Evolutionary conservation across 2,888 invertebrate species (phyloP), one percentile per base, ranked within the genome.

Genomic region (Hydropsyche betteni): DNA sequence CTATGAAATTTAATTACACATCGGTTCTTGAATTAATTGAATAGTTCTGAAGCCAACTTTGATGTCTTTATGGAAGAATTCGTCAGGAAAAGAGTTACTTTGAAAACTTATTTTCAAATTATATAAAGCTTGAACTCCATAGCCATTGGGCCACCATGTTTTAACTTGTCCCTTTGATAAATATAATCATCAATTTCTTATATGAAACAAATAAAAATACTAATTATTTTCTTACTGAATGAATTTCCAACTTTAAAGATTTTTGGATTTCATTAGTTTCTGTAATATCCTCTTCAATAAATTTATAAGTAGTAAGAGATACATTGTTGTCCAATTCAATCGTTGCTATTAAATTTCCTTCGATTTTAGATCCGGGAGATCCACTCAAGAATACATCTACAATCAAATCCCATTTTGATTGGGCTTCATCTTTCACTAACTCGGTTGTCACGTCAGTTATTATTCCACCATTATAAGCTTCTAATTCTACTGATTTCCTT

Each of bases 131-230:
- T 94, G 97, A 0, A 88, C 83, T 0, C 97, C 97, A 81, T 91
- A 94, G 33, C 97, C 98, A 84, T 96, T 97, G 0, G 99, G 99
- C 98, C 98, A 99, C 99, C 99, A 99, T 24, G 88, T 81, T 61
- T 88, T 83, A 0, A 93, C 89, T 68, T 83, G 81, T 44, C 83
- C 81, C 89, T 90, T 77, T 80, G 81, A 79, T 79, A 70, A 70
- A 53, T 24, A 70, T 34, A 24, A 61, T 24, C 24, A 24, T 24
- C 2, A 24, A 24, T 24, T 1, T 61, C 24, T 24, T 14, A 2
- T 55, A 4, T 61, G 7, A 61, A 61, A 16, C 5, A 33, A 33
- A 24, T 1, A 33, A 61, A 1, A 16, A 61, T 24, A 33, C 14
- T 61, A 2, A 5, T 61, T 2, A 2, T 61, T 33, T 58, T 75